These are phyloP conservation scores for Eulacestoma nigropectus DNA, from an alignment of 2,113 vertebrate genomes.

Conservation along the genomic window DNA sequence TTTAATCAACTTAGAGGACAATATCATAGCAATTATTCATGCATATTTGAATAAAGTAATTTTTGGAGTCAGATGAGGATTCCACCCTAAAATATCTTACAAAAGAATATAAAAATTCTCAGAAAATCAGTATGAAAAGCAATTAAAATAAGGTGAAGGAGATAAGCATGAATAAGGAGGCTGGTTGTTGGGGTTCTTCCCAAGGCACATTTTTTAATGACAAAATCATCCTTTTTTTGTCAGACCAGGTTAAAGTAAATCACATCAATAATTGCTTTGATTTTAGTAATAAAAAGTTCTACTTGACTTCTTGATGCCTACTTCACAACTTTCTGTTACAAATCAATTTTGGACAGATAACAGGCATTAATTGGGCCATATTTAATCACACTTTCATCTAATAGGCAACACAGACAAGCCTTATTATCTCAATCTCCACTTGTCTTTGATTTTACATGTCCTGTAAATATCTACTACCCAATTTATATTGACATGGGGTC, in stretches of 20 bases:
- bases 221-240: not conserved
- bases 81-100: not conserved
- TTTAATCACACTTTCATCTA: constrained; percentile 51
- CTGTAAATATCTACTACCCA: constrained; percentile 10
- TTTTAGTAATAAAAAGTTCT: not conserved
- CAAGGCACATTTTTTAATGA: not conserved
- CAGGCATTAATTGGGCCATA: constrained; percentile 43
- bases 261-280: not conserved
- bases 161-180: not conserved
- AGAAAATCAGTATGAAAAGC: not conserved
- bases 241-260: not conserved
- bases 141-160: not conserved
- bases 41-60: not conserved
- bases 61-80: not conserved
- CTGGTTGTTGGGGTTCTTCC: not conserved
- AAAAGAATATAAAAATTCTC: not conserved
- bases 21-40: not conserved
- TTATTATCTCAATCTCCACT: constrained; percentile 19
- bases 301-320: constrained; percentile 1
- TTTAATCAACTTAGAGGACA: not conserved
- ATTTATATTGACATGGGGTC: not conserved
- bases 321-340: constrained; percentile 46
- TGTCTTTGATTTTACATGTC: not conserved
- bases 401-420: not conserved
- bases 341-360: constrained; percentile 61